Evolutionary conservation across 2,888 invertebrate genomes (phyloP).

Genomic region (Chorisops tibialis): DNA sequence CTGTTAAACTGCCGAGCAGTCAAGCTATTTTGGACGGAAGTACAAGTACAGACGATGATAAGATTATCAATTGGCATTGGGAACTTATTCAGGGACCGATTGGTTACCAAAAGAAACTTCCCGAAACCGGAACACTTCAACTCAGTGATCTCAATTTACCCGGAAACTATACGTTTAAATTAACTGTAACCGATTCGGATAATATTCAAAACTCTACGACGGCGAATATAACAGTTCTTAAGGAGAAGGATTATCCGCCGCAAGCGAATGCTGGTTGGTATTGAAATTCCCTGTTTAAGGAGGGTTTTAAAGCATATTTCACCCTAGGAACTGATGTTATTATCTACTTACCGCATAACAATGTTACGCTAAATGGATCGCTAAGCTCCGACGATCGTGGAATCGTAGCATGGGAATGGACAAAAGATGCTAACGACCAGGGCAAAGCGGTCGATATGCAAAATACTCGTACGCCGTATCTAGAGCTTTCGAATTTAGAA

Average conservation of each 20-base stretch:
- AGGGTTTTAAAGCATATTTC: slow-evolving; percentile 4
- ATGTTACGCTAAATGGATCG: slow-evolving; percentile 83
- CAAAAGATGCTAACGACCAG: slow-evolving; percentile 81
- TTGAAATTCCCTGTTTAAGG: background rate
- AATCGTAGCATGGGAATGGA: slow-evolving; percentile 94
- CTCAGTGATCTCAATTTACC: slow-evolving; percentile 78
- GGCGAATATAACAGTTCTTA: slow-evolving; percentile 85
- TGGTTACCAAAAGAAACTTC: slow-evolving; percentile 76
- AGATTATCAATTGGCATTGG: slow-evolving; percentile 87
- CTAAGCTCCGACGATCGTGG: slow-evolving; percentile 90
- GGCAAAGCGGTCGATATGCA: slow-evolving; percentile 94
- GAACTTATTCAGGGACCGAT: slow-evolving; percentile 84
- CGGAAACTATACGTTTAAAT: slow-evolving; percentile 85
- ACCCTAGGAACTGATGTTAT: slow-evolving; percentile 76
- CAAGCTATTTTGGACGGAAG: slow-evolving; percentile 88
- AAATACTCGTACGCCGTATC: slow-evolving; percentile 85
- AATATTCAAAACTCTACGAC: slow-evolving; percentile 80
- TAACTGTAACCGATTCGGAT: slow-evolving; percentile 90
- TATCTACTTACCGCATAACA: slow-evolving; percentile 84
- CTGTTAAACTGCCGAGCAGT: slow-evolving; percentile 84
- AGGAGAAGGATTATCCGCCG: slow-evolving; percentile 91
- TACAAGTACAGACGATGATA: slow-evolving; percentile 75
- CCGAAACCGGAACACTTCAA: slow-evolving; percentile 78
- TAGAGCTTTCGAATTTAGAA: slow-evolving; percentile 84
- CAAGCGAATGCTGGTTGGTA: slow-evolving; percentile 80